Evolutionary conservation across 1,140 invertebrate genomes (phyloP).

Genomic region (Megalonaias nervosa): DNA sequence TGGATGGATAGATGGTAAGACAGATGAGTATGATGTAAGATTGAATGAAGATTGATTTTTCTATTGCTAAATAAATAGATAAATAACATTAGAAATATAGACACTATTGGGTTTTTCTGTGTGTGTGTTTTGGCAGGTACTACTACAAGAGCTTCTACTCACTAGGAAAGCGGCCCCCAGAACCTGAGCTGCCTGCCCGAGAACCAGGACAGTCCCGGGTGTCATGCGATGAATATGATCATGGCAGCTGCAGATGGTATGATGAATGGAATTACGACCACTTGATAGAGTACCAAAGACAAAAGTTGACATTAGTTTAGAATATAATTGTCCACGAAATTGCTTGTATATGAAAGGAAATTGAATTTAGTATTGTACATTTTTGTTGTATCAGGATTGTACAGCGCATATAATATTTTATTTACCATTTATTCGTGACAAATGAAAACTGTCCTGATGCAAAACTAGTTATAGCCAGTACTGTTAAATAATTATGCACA

Average conservation of each 20-base stretch:
- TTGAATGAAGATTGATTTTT: too few relatives aligned
- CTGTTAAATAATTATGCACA: too few relatives aligned
- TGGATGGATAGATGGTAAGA: not conserved
- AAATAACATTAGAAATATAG: not conserved
- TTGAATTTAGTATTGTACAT: not conserved
- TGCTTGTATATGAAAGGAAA: not conserved
- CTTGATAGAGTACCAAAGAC: conserved; percentile 60
- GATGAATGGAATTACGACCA: conserved; percentile 69
- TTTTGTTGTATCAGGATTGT: too few relatives aligned
- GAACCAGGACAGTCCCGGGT: conserved; percentile 52
- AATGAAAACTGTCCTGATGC: too few relatives aligned
- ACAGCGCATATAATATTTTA: too few relatives aligned
- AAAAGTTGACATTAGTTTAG: conserved; percentile 54
- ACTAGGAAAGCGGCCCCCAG: conserved; percentile 62
- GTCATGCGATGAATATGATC: conserved; percentile 67
- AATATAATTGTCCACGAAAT: not conserved
- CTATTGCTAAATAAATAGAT: too few relatives aligned
- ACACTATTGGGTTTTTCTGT: not conserved
- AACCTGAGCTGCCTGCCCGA: conserved; percentile 57
- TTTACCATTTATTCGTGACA: too few relatives aligned
- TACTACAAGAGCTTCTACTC: conserved; percentile 70
- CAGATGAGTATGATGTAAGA: not conserved
- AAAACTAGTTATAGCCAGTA: too few relatives aligned
- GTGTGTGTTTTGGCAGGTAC: conserved; percentile 56
- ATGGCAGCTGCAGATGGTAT: conserved; percentile 69